A percentile compares a stretch with the other conserved stretches of the same genome.
phyloP scores from a whole-genome alignment of 2,113 vertebrate genomes.

The Cyprinodon brontotheroides region DNA sequence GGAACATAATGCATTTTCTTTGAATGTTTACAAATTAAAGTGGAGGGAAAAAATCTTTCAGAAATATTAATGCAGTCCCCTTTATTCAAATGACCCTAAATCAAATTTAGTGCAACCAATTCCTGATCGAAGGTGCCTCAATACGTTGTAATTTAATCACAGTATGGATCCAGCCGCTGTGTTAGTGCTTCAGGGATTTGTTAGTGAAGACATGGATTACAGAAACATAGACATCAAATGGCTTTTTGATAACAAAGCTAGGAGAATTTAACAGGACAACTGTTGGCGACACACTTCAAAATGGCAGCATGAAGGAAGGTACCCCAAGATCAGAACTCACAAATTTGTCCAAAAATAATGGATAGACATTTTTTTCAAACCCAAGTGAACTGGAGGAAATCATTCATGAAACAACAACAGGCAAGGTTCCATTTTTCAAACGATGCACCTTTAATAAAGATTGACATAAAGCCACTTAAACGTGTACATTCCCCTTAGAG shows the following conservation, averaged over 20 bases:
- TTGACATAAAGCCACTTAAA: slow-evolving; percentile 52
- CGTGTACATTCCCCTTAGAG: slow-evolving; percentile 62
- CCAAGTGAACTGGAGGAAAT: neutral
- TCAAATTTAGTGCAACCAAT: neutral
- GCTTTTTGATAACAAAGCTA: neutral
- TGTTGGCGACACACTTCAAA: neutral
- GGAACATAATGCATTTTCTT: neutral
- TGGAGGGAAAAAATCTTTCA: neutral
- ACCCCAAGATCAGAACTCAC: too few species aligned
- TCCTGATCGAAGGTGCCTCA: neutral
- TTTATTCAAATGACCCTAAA: neutral
- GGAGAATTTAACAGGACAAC: neutral
- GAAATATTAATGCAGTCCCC: neutral
- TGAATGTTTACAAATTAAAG: neutral
- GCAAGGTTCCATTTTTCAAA: slow-evolving; percentile 42
- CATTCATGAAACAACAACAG: slow-evolving; percentile 1
- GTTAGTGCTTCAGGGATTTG: too few species aligned
- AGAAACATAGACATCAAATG: too few species aligned
- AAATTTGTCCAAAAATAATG: too few species aligned
- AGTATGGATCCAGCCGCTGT: neutral
- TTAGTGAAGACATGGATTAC: too few species aligned
- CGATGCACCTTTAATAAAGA: slow-evolving; percentile 63
- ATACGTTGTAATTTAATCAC: neutral
- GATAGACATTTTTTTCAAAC: neutral
- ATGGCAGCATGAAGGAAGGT: too few species aligned